Evolutionary conservation across 2,888 invertebrate genomes (phyloP), one percentile per base, ranked within the genome.

Genomic region (Euclidia mi): DNA sequence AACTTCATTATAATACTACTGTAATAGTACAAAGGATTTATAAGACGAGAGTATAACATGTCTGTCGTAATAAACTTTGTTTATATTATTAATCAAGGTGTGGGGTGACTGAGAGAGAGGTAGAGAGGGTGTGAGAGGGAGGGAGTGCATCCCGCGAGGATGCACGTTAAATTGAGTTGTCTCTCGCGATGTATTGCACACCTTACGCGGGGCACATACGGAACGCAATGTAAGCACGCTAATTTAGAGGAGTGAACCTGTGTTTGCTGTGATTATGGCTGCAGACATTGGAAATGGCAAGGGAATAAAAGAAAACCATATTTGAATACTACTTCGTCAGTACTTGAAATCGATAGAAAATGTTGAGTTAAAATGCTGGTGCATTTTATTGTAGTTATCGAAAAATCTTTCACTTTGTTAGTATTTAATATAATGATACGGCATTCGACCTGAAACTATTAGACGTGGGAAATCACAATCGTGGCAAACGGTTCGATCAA

Each of bases 141-240:
- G 9, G 18, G n/a, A 34, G 56, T 52, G 66, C 63, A 53, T 46
- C 58, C 29, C 51, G 62, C 55, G 67, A 60, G 74, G 66, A 57
- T 65, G 75, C 72, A 62, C 62, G 61, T 49, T 56, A 71, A 74
- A 81, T 82, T 81, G 79, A 79, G 76, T 81, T 78, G 81, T 79
- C 77, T 67, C 62, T 57, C 46, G 65, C 71, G 75, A 77, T 76
- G 72, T 76, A 77, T 74, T 70, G 71, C 78, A 71, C 76, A 71
- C 78, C 76, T 70, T 63, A 52, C 48, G 31, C 46, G 40, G n/a
- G 38, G 3, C 18, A 48, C 50, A 59, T 43, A 69, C 64, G 14
- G 52, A 0, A 2, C 1, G 12, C 9, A 2, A 28, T 35, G 4
- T 29, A 6, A 31, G 6, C 42, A 4, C 15, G 17, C 17, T n/a